Base-by-base conservation (phyloP, 2,888 invertebrate species). In the Hydropsyche betteni region DNA sequence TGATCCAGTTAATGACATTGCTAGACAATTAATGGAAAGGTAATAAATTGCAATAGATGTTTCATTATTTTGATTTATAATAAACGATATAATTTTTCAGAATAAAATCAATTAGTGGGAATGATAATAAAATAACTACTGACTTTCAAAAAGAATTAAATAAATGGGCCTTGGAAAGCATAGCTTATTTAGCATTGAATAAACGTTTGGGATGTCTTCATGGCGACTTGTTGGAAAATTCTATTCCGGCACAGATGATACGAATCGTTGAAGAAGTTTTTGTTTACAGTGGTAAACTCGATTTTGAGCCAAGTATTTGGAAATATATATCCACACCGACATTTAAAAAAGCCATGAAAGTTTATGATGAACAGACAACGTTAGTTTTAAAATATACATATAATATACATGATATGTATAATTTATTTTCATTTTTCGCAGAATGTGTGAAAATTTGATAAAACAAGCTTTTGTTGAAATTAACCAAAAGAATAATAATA, bases 1-100 rank as follows among this genome's bases (percentile, higher is more conserved):
- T 4, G 84, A 86, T 1, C 85, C 83, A 10, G 83, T 90, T 74
- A 85, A 87, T 75, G 84, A 85, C 75, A 88, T 90, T 38, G 87
- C 88, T 52, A 82, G 83, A 51, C 86, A 87, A 53, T 82, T 84
- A 80, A 82, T 85, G 2, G 80, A 38, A 8, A 71, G 10, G 73
- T 53, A 12, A 12, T 50, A 36, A 74, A 44, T 34, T 10, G 55
- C 14, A 69, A 24, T 2, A 24, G 1, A 24, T 1, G 24, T 24
- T 24, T 44, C 10, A 8, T 44, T 44, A 44, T 44, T 44, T 44
- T 44, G 44, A 10, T 1, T 8, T 1, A 44, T 44, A 36, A 33
- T 36, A 69, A 34, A 33, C 10, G 10, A 44, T 44, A 44, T 24
- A 44, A 44, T 44, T 44, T 71, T 74, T 74, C 58, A 81, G 81